phyloP scores from a whole-genome alignment of 2,888 invertebrate species.

The Oscheius sp. region DNA sequence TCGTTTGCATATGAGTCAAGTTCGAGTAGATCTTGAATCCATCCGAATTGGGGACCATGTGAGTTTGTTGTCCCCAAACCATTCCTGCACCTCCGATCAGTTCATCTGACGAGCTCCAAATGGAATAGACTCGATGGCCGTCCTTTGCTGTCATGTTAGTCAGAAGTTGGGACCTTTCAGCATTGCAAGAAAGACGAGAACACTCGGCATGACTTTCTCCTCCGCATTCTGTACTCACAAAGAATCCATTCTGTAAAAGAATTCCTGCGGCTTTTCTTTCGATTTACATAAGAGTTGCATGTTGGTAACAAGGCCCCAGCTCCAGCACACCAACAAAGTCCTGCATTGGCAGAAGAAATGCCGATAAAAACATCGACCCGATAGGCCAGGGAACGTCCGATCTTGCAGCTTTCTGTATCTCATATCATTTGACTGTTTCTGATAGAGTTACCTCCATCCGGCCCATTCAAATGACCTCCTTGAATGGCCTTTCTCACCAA shows the following conservation, averaged over 20 bases:
- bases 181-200: conserved; percentile 37
- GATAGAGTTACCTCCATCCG: conserved; percentile 36
- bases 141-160: conserved; percentile 46
- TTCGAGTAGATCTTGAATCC: conserved; percentile 46
- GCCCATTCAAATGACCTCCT: conserved; percentile 55
- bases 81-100: conserved; percentile 50
- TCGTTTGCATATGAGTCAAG: conserved; percentile 58
- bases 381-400: conserved; percentile 52
- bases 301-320: conserved; percentile 47
- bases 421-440: neutral
- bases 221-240: conserved; percentile 48
- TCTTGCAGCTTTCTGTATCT: conserved; percentile 42
- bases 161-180: conserved; percentile 30
- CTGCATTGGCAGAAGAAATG: conserved; percentile 63
- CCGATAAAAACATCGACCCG: conserved; percentile 56
- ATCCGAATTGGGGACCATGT: conserved; percentile 48
- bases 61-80: conserved; percentile 56
- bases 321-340: conserved; percentile 58
- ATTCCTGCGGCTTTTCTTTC: neutral
- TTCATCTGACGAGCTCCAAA: conserved; percentile 53
- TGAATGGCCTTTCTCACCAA: conserved; percentile 58
- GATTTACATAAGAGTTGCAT: conserved; percentile 41
- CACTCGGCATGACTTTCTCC: conserved; percentile 40
- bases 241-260: conserved; percentile 52
- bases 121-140: conserved; percentile 48